Base-by-base conservation (phyloP, 2,113 vertebrate species). In the Vimba vimba region DNA sequence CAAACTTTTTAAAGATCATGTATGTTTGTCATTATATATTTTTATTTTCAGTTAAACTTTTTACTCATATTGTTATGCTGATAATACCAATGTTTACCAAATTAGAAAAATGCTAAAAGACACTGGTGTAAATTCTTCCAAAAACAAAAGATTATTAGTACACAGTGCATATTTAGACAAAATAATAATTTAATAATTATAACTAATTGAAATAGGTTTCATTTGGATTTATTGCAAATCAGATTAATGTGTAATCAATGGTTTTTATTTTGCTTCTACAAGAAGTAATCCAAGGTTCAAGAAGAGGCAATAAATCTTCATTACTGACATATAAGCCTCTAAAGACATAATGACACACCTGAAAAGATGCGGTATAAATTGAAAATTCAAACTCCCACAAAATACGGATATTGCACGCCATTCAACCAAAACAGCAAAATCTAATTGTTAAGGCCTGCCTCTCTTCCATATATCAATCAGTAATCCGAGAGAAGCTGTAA, bases 381-480 rank as follows among this genome's bases (percentile, higher is more conserved):
- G 60, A 66, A 50, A 27, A 66, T 66, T 47, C 2, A 0, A 52
- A 77, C 50, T 55, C n/a, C 21, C 13, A 43, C 30, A 43, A 81
- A 78, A 66, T 81, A 33, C 7, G 79, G n/a, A 81, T 66, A 81
- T 66, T 47, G 36, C 15, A 11, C 13, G 66, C 79, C 43, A 66
- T 66, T 81, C 60, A 81, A 66, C 39, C 79, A 66, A 64, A 81
- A 30, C 79, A 62, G 59, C 57, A 9, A 45, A 81, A 81, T 25
- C 59, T 66, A 66, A 81, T 81, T 66, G 60, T 64, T 15, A 66
- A 47, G 60, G 15, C 25, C 43, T 30, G 79, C 25, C 39, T 81
- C 30, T 64, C 60, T 45, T 66, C 39, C 15, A 81, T 30, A 81
- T 27, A 81, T 81, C 60, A 64, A 81, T 81, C 79, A 64, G 66